Base-by-base conservation (phyloP, 1,140 invertebrate species). In the Berghia stephanieae region DNA sequence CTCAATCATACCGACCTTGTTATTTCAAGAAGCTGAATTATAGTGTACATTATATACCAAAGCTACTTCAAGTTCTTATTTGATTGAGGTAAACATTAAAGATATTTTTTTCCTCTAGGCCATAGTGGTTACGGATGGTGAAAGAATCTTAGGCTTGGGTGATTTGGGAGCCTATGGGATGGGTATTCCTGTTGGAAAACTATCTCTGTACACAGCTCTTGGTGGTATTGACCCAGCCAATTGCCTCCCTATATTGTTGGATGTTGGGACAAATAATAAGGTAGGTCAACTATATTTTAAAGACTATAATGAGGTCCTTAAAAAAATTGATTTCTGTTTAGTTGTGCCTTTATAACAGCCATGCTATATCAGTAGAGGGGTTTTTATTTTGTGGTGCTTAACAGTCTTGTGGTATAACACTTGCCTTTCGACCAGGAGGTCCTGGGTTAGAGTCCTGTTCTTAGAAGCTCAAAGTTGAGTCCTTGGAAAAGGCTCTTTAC, bases 81-180 rank as follows among this genome's bases (percentile, higher is more conserved):
- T n/a, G n/a, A n/a, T n/a, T n/a, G n/a, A n/a, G n/a, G n/a, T n/a
- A n/a, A 13, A 49, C n/a, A 21, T 67, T 49, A 21, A 2, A 52
- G 27, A 2, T 36, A 67, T 49, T 46, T 55, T 40, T 74, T 71
- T 67, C 77, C 42, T 82, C 5, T 91, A 96, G 80, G 96, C 96
- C 2, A 84, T 87, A 63, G 84, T 86, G 31, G 87, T 87, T 21
- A 88, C 87, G 4, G 87, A 88, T 79, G 87, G 87, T 44, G 83
- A 88, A 75, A 66, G 87, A 55, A 88, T 88, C 44, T 66, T 88
- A 27, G 87, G 87, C 18, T 78, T 88, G 8, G 87, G 87, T 24
- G 87, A 88, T 76, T 77, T 88, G 36, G 87, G 87, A 24, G 83
- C 83, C 16, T 84, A 82, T 77, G 87, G 87, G 18, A 88, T 88